These are phyloP conservation scores for Cinclus cinclus DNA, from an alignment of 2,113 vertebrate genomes.

Conservation along the genomic window DNA sequence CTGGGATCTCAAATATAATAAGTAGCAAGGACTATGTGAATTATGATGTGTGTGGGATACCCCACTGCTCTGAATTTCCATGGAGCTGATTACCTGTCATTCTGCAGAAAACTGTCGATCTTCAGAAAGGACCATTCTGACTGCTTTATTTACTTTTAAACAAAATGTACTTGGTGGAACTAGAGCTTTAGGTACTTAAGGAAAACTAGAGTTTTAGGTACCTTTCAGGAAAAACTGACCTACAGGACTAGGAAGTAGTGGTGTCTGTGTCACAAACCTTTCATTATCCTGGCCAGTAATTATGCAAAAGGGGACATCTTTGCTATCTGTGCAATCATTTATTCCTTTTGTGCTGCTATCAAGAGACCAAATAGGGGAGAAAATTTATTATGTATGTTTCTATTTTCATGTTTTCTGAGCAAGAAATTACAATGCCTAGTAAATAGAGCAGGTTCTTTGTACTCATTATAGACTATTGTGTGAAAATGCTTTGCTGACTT, in stretches of 20 bases:
- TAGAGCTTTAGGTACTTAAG: not conserved
- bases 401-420: slow-evolving; percentile 13
- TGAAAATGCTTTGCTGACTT: slow-evolving; percentile 26
- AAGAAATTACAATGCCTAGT: not conserved
- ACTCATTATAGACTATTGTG: not conserved
- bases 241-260: not conserved
- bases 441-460: slow-evolving; percentile 10
- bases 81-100: not conserved
- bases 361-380: not conserved
- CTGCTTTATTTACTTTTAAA: not conserved
- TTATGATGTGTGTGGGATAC: not conserved
- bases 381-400: not conserved
- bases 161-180: not conserved
- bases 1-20: not conserved
- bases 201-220: not conserved
- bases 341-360: not conserved
- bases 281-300: not conserved
- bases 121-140: not conserved
- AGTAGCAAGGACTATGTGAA: not conserved
- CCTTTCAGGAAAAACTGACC: not conserved
- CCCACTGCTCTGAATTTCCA: not conserved
- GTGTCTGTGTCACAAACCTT: not conserved
- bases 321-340: not conserved
- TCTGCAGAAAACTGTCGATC: not conserved
- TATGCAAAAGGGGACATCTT: not conserved